These are phyloP conservation scores for Rostratula benghalensis DNA, from an alignment of 2,113 vertebrate genomes.

Conservation along the genomic window DNA sequence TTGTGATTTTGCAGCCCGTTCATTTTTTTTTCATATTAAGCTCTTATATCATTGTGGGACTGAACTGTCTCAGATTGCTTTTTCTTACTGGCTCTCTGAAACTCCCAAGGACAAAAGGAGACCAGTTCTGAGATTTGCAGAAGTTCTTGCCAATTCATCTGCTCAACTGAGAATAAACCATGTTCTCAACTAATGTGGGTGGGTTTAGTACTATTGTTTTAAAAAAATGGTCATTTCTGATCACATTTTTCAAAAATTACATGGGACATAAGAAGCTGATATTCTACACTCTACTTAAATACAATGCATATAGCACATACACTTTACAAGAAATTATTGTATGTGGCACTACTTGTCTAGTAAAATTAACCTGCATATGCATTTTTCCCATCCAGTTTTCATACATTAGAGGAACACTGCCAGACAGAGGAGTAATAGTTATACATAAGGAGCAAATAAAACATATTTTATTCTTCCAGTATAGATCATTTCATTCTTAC, in stretches of 20 bases:
- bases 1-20: neutral
- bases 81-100: neutral
- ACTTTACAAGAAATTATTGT: neutral
- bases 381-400: neutral
- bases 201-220: neutral
- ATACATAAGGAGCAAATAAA: neutral
- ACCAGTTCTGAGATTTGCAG: neutral
- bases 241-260: neutral
- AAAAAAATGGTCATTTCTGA: neutral
- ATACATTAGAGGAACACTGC: neutral
- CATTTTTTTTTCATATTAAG: neutral
- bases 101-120: neutral
- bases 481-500: rapidly evolving
- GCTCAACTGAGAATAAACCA: neutral
- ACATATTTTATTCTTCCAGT: neutral
- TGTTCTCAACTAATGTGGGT: neutral
- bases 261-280: neutral
- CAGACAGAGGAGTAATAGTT: neutral
- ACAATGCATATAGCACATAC: neutral
- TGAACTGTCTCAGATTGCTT: neutral
- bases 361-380: neutral
- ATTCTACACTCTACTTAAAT: neutral
- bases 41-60: neutral
- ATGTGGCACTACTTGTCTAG: neutral
- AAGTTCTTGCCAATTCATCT: neutral